Percentiles rank a stretch among this genome's conserved stretches.
These are phyloP conservation scores for Clavelina lepadiformis DNA, from an alignment of 23 tunicate species.

Conservation along the genomic window DNA sequence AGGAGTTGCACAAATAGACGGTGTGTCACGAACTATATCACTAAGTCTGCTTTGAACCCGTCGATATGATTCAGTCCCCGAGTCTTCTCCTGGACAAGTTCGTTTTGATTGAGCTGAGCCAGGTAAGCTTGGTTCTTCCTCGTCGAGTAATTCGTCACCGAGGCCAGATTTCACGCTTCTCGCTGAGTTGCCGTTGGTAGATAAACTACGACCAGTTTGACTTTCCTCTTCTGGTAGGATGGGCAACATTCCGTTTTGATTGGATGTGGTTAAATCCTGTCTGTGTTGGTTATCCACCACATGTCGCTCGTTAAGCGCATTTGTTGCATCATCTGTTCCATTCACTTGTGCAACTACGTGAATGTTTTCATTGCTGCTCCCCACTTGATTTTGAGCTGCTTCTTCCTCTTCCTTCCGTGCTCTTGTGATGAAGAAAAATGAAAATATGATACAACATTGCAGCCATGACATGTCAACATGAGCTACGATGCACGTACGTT, in stretches of 20 bases:
- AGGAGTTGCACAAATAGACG: background rate
- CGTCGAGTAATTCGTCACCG: constrained; percentile 34
- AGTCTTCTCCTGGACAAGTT: constrained; percentile 2
- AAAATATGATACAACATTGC: background rate
- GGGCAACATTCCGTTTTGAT: too few species aligned
- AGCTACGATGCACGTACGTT: too few species aligned
- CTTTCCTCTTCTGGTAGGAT: too few species aligned
- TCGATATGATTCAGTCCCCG: constrained; percentile 21
- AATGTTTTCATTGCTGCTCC: too few species aligned
- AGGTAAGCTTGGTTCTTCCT: constrained; percentile 10
- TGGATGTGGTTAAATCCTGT: too few species aligned
- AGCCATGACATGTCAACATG: background rate
- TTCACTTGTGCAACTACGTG: background rate
- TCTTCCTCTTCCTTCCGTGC: constrained; percentile 7
- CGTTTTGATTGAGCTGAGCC: constrained; percentile 15
- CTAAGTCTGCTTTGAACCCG: background rate
- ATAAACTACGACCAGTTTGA: background rate
- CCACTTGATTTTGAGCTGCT: background rate
- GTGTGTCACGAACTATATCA: constrained; percentile 19
- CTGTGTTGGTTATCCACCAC: background rate
- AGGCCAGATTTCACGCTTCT: constrained; percentile 37
- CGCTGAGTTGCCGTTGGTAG: background rate
- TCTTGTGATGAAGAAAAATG: background rate
- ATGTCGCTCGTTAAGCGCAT: too few species aligned
- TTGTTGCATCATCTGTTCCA: background rate